Evolutionary conservation across 92 coral and sea anemone species (phyloP).

Genomic region (Parazoanthus darwini): DNA sequence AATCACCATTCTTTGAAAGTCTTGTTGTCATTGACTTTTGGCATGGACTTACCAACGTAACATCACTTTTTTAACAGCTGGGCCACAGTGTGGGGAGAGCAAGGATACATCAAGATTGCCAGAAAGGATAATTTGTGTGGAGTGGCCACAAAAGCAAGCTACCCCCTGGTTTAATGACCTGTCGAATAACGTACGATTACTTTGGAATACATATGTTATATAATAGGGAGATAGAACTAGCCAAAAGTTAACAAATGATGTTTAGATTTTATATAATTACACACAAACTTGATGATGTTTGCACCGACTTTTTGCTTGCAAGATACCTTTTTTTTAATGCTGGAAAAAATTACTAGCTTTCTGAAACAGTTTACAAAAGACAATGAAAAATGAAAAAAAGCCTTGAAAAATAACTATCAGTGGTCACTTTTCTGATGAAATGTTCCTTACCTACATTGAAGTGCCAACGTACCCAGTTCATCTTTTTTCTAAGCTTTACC

Average conservation of each 20-base stretch:
- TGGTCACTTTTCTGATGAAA: no score
- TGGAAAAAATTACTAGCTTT: no score
- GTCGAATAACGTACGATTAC: neutral
- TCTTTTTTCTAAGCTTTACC: no score
- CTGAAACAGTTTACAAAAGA: no score
- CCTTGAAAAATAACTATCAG: no score
- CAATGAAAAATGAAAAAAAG: no score
- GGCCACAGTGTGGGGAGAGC: conserved; percentile 86
- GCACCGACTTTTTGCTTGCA: no score
- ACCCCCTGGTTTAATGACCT: conserved; percentile 75
- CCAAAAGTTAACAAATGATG: neutral
- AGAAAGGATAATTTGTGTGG: conserved; percentile 83
- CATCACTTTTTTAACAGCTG: conserved; percentile 60
- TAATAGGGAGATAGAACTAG: neutral
- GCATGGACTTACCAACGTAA: neutral
- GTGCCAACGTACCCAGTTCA: no score
- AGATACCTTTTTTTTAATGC: no score
- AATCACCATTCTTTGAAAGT: no score
- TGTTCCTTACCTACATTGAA: no score
- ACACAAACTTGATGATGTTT: no score
- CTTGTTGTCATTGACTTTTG: neutral
- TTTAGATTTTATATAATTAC: neutral
- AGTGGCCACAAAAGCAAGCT: conserved; percentile 90
- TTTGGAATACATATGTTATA: neutral
- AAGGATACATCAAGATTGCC: conserved; percentile 93